Conservation (phyloP, 1,140 invertebrate species). For the Triops longicaudatus region DNA sequence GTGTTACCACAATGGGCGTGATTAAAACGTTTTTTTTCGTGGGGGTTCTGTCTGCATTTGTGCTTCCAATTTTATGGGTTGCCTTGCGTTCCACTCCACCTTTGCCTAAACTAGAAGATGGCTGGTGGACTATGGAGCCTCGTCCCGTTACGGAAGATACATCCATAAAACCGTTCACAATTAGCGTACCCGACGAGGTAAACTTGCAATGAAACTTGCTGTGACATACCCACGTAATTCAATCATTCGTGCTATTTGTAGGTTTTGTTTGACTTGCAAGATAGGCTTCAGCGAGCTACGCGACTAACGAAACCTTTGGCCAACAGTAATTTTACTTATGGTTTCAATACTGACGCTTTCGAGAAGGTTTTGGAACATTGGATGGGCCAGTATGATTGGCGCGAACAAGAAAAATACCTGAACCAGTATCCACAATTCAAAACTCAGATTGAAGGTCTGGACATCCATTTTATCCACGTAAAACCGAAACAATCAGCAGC, state of each 20-base stretch:
- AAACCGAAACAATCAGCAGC: conserved; percentile 40
- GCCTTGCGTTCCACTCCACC: conserved; percentile 18
- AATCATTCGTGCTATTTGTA: conserved; percentile 33
- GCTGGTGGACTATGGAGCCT: conserved; percentile 41
- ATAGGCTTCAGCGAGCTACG: conserved; percentile 47
- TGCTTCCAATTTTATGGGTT: conserved; percentile 13
- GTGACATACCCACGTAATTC: not conserved
- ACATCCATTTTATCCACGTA: conserved; percentile 63
- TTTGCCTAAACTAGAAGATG: conserved; percentile 35
- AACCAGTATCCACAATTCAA: conserved; percentile 65
- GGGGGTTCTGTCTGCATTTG: not conserved
- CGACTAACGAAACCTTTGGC: conserved; percentile 52
- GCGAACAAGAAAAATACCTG: conserved; percentile 51
- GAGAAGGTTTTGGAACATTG: conserved; percentile 64
- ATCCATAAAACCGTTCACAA: conserved; percentile 43
- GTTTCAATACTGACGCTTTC: conserved; percentile 61
- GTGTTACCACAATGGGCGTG: not conserved
- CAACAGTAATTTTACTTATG: conserved; percentile 61
- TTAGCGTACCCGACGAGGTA: conserved; percentile 40
- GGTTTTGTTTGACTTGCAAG: conserved; percentile 52
- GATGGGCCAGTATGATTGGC: conserved; percentile 65
- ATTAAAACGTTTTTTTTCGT: not conserved
- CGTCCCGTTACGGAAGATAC: conserved; percentile 36
- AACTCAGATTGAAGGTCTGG: conserved; percentile 55
- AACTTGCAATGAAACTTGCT: not conserved